phyloP scores from a whole-genome alignment of 2,113 vertebrate species.

The Boulengeromyrus knoepffleri region DNA sequence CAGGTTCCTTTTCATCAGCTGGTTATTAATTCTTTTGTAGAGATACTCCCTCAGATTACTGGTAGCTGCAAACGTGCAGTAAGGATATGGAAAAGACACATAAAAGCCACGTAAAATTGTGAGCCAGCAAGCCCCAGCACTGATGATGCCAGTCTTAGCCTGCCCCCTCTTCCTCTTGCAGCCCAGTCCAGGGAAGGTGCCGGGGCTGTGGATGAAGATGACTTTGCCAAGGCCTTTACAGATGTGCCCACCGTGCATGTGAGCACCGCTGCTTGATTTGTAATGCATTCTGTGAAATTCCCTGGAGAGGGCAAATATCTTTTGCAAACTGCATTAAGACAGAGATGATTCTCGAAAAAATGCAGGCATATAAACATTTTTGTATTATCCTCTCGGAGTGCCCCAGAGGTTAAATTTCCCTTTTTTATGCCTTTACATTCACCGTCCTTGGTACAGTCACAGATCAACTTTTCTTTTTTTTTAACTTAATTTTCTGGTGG shows the following conservation, averaged over 20 bases:
- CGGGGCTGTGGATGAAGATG: constrained; percentile 86
- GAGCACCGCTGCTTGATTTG: not conserved
- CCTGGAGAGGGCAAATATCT: not conserved
- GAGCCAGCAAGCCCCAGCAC: not conserved
- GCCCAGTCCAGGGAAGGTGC: constrained; percentile 80
- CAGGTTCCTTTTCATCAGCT: not conserved
- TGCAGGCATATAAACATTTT: not conserved
- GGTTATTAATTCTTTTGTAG: not conserved
- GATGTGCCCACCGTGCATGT: constrained; percentile 92
- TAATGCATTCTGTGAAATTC: not conserved
- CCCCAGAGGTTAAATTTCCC: not conserved
- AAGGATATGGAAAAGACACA: not conserved
- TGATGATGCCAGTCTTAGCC: not conserved
- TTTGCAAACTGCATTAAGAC: not conserved
- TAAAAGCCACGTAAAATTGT: not conserved
- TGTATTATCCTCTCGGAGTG: not conserved
- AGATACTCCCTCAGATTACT: not conserved
- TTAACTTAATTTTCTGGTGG: not conserved
- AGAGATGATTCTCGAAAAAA: not conserved
- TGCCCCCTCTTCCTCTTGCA: constrained; percentile 31
- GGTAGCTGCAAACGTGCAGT: not conserved
- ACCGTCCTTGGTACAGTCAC: not conserved
- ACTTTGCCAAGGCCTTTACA: constrained; percentile 88
- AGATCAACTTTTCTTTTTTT: not conserved
- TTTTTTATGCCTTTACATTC: not conserved